A percentile compares a stretch with the other conserved stretches of the same genome.
Conservation (phyloP, 1,140 invertebrate species). For the Vanessa atalanta region DNA sequence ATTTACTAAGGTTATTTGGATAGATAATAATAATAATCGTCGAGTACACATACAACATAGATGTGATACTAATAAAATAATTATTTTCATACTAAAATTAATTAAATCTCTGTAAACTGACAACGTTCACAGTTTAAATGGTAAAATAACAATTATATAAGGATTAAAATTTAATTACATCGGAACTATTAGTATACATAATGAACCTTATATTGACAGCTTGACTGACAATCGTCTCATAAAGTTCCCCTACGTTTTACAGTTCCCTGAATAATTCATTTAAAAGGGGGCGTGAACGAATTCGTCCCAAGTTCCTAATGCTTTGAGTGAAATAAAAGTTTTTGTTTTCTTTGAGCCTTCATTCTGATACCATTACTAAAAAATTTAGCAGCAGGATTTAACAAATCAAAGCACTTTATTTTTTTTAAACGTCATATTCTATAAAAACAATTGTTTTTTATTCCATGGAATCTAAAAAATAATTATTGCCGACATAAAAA, state of each 20-base stretch:
- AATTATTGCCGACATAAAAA: too few relatives aligned
- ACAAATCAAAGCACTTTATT: not conserved
- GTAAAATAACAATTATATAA: not conserved
- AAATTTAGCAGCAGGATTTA: not conserved
- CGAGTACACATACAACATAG: too few relatives aligned
- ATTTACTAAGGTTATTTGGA: too few relatives aligned
- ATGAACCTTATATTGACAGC: conserved; percentile 34
- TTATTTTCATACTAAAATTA: too few relatives aligned
- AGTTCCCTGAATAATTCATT: conserved; percentile 42
- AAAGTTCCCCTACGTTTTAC: conserved; percentile 34
- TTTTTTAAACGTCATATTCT: not conserved
- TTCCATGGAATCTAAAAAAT: too few relatives aligned
- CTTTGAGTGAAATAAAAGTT: conserved; percentile 48
- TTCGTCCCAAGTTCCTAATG: conserved; percentile 47
- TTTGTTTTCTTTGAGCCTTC: conserved; percentile 2
- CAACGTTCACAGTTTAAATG: too few relatives aligned
- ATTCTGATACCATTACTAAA: not conserved
- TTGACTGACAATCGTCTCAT: conserved; percentile 42
- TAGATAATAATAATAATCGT: too few relatives aligned
- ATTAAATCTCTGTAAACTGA: too few relatives aligned
- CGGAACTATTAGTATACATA: conserved; percentile 20
- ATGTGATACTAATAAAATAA: too few relatives aligned
- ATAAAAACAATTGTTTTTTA: too few relatives aligned
- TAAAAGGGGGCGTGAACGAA: conserved; percentile 50
- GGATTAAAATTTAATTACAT: conserved; percentile 18